Conservation (phyloP, 2,888 invertebrate species). For the Pyrocoelia pectoralis region DNA sequence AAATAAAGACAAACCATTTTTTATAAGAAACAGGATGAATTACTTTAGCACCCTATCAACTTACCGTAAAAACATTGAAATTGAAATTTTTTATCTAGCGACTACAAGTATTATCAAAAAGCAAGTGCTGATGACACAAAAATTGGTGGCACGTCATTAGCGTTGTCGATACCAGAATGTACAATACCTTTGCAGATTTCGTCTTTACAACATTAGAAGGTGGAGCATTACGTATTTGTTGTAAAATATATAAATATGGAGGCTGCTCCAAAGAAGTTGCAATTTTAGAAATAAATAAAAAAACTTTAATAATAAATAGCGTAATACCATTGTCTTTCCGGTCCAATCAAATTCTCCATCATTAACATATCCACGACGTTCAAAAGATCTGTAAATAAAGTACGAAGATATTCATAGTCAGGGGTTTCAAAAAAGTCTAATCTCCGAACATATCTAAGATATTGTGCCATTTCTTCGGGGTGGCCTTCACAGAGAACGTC, state of each 20-base stretch:
- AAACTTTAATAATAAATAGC: neutral
- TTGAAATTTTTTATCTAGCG: neutral
- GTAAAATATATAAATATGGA: conserved; percentile 78
- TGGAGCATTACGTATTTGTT: conserved; percentile 84
- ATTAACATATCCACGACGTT: conserved; percentile 84
- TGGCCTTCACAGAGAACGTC: conserved; percentile 89
- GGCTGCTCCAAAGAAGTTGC: conserved; percentile 65
- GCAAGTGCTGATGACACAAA: neutral
- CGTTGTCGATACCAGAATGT: neutral
- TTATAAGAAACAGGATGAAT: too few species aligned
- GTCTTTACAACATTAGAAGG: conserved; percentile 86
- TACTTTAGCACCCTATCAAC: too few species aligned
- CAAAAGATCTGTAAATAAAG: conserved; percentile 92
- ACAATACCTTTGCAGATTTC: conserved; percentile 82
- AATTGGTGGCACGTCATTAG: neutral
- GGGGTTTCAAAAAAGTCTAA: conserved; percentile 99
- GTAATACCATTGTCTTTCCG: conserved; percentile 70
- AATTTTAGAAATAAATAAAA: conserved; percentile 12
- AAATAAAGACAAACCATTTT: too few species aligned
- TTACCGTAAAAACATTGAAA: neutral
- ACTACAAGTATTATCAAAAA: neutral
- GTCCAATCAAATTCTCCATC: conserved; percentile 97
- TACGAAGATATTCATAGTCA: conserved; percentile 98
- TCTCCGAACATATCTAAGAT: conserved; percentile 94
- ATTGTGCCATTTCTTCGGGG: conserved; percentile 97